phyloP scores from a whole-genome alignment of 1,140 invertebrate genomes.

The Drosophila ogumai region DNA sequence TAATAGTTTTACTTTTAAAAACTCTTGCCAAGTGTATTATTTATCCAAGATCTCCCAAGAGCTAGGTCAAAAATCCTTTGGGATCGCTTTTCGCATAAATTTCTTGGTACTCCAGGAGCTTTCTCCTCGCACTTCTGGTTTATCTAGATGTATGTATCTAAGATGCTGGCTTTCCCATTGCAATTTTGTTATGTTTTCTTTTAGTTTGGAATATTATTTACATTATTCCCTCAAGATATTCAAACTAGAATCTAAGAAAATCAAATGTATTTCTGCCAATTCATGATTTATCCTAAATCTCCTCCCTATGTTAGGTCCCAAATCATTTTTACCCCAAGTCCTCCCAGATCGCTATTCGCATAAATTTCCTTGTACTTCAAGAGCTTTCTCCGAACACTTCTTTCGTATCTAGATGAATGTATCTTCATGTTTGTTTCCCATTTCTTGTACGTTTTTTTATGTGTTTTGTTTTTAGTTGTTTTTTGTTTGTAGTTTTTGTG shows the following conservation, averaged over 20 bases:
- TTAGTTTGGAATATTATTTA: not conserved
- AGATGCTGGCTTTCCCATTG: not conserved
- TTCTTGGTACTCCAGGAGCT: constrained; percentile 31
- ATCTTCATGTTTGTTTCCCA: constrained; percentile 48
- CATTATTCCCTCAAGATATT: not conserved
- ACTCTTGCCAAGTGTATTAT: constrained; percentile 3
- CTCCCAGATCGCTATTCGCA: constrained; percentile 34
- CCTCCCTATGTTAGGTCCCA: not conserved
- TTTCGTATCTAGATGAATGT: constrained; percentile 46
- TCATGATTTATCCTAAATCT: constrained; percentile 23
- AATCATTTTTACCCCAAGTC: constrained; percentile 22
- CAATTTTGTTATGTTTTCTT: not conserved
- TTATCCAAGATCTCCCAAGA: constrained; percentile 2
- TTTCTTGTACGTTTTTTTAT: constrained; percentile 32
- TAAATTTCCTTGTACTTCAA: constrained; percentile 45
- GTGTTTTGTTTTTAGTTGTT: constrained; percentile 21
- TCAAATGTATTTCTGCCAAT: constrained; percentile 5
- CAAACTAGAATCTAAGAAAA: constrained; percentile 7
- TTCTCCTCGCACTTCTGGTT: constrained; percentile 39
- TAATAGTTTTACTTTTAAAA: not conserved
- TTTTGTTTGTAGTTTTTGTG: constrained; percentile 3
- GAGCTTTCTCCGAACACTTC: constrained; percentile 49
- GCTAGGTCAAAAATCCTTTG: constrained; percentile 13
- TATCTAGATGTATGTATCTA: constrained; percentile 46
- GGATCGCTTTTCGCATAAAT: constrained; percentile 38